Conservation (phyloP, 2,888 invertebrate genomes). For the Clistopyga incitator region DNA sequence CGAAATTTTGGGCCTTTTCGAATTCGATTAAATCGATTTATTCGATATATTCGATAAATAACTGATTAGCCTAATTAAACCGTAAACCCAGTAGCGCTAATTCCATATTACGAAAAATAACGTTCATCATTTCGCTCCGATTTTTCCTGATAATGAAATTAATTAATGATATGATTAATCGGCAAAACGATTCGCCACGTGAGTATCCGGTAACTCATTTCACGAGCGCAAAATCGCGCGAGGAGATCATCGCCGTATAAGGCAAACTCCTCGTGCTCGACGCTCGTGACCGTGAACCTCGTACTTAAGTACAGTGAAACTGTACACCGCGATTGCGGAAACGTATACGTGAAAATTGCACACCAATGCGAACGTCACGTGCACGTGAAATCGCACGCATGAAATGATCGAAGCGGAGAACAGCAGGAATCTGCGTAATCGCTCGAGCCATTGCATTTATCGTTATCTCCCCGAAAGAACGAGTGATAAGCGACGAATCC, state of each 20-base stretch:
- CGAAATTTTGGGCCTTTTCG: no score
- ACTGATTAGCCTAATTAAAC: no score
- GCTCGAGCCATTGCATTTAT: not conserved
- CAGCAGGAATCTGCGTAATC: constrained; percentile 5
- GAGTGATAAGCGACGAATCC: constrained; percentile 55
- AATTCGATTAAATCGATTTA: no score
- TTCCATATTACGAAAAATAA: no score
- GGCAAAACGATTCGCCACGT: not conserved
- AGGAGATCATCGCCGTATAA: constrained; percentile 64
- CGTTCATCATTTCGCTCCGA: no score
- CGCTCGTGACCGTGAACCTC: constrained; percentile 52
- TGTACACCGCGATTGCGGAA: constrained; percentile 31
- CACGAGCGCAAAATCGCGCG: constrained; percentile 24
- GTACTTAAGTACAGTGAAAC: constrained; percentile 41
- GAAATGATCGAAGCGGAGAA: not conserved
- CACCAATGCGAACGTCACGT: no score
- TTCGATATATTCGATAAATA: no score
- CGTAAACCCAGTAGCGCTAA: no score
- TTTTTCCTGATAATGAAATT: not conserved
- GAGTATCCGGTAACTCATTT: not conserved
- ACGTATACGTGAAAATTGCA: constrained; percentile 4
- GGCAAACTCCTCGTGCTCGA: constrained; percentile 66
- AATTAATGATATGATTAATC: not conserved
- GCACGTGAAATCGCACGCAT: not conserved
- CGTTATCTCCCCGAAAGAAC: constrained; percentile 2